These are phyloP conservation scores for Enteromius mattozi DNA, from an alignment of 2,797 vertebrate species.

Conservation along the genomic window DNA sequence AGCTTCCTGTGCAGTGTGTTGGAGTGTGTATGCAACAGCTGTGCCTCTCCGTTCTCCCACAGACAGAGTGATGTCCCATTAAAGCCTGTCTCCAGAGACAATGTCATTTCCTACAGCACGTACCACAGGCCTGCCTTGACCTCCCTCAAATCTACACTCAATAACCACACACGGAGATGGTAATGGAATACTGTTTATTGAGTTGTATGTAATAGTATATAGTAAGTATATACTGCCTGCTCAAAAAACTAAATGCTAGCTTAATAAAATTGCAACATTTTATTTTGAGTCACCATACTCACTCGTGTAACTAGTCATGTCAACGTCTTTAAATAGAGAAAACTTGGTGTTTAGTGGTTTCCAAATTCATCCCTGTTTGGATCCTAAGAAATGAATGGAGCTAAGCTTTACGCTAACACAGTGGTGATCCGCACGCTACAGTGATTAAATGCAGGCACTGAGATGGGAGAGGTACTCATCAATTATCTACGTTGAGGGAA, in stretches of 20 bases:
- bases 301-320: too few relatives aligned
- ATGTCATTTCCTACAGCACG: conserved; percentile 51
- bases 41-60: conserved; percentile 20
- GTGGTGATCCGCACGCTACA: too few relatives aligned
- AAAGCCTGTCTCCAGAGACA: conserved; percentile 14
- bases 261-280: neutral
- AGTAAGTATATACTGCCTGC: neutral
- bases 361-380: too few relatives aligned
- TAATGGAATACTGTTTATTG: neutral
- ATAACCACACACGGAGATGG: conserved; percentile 41
- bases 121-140: conserved; percentile 24
- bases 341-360: too few relatives aligned
- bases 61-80: conserved; percentile 36
- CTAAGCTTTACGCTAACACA: too few relatives aligned
- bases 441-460: too few relatives aligned
- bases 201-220: neutral
- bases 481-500: too few relatives aligned
- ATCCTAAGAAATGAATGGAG: too few relatives aligned
- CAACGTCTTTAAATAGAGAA: too few relatives aligned
- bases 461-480: too few relatives aligned
- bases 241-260: neutral
- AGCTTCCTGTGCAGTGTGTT: conserved; percentile 21
- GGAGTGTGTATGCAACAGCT: conserved; percentile 40
- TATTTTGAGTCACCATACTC: too few relatives aligned
- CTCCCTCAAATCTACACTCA: conserved; percentile 19